phyloP scores from a whole-genome alignment of 1,140 invertebrate genomes.

The Pseudomyrmex cubaensis region DNA sequence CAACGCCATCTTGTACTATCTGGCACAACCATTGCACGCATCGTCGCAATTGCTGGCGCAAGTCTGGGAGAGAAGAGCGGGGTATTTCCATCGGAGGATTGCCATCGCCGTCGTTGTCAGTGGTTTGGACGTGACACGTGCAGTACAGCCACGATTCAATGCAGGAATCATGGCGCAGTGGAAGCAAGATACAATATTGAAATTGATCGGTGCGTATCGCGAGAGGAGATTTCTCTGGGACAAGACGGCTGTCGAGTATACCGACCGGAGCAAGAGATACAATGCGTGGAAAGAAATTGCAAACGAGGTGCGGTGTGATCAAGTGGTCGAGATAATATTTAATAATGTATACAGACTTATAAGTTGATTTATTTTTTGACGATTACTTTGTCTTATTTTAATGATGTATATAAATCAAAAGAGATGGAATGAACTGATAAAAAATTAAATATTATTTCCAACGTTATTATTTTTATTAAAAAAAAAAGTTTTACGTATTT shows the following conservation, averaged over 20 bases:
- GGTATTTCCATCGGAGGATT: background rate
- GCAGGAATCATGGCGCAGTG: constrained; percentile 55
- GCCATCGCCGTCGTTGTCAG: constrained; percentile 21
- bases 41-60: constrained; percentile 57
- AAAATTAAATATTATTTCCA: too few species aligned
- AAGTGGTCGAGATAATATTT: background rate
- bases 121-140: constrained; percentile 24
- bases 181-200: constrained; percentile 59
- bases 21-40: constrained; percentile 49
- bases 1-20: constrained; percentile 60
- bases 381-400: too few species aligned
- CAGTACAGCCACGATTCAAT: background rate
- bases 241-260: constrained; percentile 30
- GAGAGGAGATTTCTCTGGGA: constrained; percentile 53
- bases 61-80: constrained; percentile 43
- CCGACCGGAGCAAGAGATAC: constrained; percentile 52
- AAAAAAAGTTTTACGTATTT: too few species aligned
- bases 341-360: background rate
- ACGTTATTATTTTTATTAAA: too few species aligned
- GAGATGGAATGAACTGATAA: too few species aligned
- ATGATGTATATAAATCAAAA: too few species aligned
- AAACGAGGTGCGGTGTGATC: constrained; percentile 43
- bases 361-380: too few species aligned
- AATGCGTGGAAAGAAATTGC: constrained; percentile 61
- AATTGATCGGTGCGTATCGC: constrained; percentile 49